Evolutionary conservation across 2,797 vertebrate genomes (phyloP).

Genomic region (Diplodus sargus): DNA sequence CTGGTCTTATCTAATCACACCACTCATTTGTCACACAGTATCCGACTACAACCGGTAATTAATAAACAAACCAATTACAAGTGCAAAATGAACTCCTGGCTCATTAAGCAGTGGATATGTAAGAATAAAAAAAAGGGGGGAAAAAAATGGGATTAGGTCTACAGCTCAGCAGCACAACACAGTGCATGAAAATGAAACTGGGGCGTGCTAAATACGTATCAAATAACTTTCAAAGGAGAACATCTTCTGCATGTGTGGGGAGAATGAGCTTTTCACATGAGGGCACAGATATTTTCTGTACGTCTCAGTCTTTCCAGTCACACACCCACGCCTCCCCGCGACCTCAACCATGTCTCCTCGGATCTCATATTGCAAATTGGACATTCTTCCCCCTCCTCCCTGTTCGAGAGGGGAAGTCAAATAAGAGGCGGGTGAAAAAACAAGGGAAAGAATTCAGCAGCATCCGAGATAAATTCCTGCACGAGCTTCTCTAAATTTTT

Average conservation of each 20-base stretch:
- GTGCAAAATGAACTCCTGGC: conserved; percentile 61
- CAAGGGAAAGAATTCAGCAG: conserved; percentile 44
- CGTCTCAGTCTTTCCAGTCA: conserved; percentile 58
- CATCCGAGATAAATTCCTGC: conserved; percentile 47
- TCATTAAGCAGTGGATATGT: conserved; percentile 55
- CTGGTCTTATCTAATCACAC: conserved; percentile 75
- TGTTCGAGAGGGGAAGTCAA: background rate
- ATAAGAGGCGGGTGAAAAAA: background rate
- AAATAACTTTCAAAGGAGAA: conserved; percentile 52
- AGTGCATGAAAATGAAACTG: conserved; percentile 25
- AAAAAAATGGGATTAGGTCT: conserved; percentile 9
- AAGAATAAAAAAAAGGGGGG: conserved; percentile 21
- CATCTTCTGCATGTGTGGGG: conserved; percentile 40
- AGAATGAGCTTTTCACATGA: conserved; percentile 57
- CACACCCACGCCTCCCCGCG: conserved; percentile 48
- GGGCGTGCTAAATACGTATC: conserved; percentile 34
- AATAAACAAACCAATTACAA: conserved; percentile 76
- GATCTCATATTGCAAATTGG: conserved; percentile 66
- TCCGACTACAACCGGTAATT: conserved; percentile 63
- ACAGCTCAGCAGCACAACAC: conserved; percentile 8
- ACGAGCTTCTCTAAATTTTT: conserved; percentile 22
- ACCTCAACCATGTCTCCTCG: conserved; percentile 59
- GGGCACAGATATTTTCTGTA: conserved; percentile 55
- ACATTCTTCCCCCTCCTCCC: conserved; percentile 27
- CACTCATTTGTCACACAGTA: conserved; percentile 71